Percentiles rank a stretch among this genome's conserved stretches.
Conservation (phyloP, 2,113 vertebrate species). For the Psophia crepitans region DNA sequence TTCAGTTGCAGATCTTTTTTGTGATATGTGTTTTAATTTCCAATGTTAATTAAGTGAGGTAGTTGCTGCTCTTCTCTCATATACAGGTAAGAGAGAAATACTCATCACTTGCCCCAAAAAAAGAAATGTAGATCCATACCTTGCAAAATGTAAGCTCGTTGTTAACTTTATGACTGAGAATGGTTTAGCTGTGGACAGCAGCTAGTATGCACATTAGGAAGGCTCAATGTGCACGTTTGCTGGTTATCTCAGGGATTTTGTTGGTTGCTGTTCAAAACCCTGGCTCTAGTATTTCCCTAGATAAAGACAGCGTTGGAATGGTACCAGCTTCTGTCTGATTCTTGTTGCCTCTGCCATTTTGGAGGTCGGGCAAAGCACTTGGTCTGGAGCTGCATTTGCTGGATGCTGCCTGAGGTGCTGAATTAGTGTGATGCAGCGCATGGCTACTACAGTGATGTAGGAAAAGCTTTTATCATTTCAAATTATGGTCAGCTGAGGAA, state of each 20-base stretch:
- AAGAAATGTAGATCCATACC: background rate
- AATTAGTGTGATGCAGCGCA: background rate
- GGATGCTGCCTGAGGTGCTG: background rate
- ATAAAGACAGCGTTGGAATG: background rate
- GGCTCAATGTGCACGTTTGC: background rate
- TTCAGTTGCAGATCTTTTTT: background rate
- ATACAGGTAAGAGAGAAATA: background rate
- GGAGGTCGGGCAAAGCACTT: background rate
- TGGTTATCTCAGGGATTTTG: background rate
- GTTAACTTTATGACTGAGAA: background rate
- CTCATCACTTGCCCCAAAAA: accelerated
- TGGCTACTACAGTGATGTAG: background rate
- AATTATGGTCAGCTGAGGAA: background rate
- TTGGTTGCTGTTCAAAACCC: background rate
- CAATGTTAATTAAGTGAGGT: background rate
- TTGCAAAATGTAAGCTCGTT: background rate
- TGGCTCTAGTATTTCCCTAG: background rate
- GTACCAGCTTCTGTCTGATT: background rate
- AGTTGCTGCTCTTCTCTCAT: background rate
- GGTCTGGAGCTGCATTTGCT: background rate
- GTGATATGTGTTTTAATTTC: background rate
- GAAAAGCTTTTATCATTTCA: background rate
- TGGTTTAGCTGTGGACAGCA: background rate
- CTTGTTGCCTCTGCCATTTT: background rate
- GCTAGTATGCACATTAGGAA: background rate